Conservation (phyloP, 2,113 vertebrate species). For the Protobothrops flavoviridis region DNA sequence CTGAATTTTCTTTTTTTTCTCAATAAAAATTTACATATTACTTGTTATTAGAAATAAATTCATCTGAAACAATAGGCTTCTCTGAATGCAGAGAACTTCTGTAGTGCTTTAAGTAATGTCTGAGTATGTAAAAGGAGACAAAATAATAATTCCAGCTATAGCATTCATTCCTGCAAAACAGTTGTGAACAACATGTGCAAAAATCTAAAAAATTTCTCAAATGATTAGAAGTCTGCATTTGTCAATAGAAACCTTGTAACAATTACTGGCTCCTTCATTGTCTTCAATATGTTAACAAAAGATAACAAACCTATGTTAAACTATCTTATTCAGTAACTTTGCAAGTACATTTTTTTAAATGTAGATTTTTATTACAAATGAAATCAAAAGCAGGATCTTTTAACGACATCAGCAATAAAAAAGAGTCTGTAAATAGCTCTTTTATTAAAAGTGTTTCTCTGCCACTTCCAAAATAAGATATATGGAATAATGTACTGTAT, state of each 20-base stretch:
- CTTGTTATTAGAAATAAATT: not conserved
- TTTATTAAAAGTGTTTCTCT: not conserved
- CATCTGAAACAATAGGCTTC: not conserved
- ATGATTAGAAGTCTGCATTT: constrained; percentile 20
- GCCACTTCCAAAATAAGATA: constrained; percentile 10
- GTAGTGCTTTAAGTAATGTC: not conserved
- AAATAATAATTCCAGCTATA: not conserved
- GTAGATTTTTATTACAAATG: not conserved
- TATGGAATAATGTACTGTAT: not conserved
- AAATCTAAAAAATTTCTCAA: constrained; percentile 28
- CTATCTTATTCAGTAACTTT: constrained; percentile 16
- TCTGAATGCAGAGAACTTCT: not conserved
- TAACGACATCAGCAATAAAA: not conserved
- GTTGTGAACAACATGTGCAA: constrained; percentile 15
- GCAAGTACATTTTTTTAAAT: constrained; percentile 43
- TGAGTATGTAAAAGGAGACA: not conserved
- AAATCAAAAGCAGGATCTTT: not conserved
- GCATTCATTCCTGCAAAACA: not conserved
- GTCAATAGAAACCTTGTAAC: constrained; percentile 16
- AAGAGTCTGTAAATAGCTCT: not conserved
- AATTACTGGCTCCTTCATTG: not conserved
- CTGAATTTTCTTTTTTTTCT: constrained; percentile 1
- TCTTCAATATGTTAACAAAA: constrained; percentile 20
- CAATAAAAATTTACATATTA: not conserved
- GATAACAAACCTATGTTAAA: constrained; percentile 32